These are phyloP conservation scores for Chaetodon auriga DNA, from an alignment of 2,113 vertebrate genomes.

Conservation along the genomic window DNA sequence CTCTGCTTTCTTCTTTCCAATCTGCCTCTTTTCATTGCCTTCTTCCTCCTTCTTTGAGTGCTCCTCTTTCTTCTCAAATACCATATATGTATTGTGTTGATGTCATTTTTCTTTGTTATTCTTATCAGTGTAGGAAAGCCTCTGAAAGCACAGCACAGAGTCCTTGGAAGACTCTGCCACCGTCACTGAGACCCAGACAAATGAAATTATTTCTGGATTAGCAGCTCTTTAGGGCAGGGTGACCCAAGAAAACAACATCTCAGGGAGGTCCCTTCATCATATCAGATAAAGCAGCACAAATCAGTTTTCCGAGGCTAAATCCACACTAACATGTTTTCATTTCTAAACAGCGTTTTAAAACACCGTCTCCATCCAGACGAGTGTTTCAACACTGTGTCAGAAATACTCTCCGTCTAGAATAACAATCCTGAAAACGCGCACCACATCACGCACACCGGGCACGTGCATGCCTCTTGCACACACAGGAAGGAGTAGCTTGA, in stretches of 20 bases:
- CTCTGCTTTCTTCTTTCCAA: neutral
- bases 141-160: neutral
- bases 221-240: conserved; percentile 6
- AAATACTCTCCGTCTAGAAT: too few species aligned
- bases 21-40: neutral
- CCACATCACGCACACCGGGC: too few species aligned
- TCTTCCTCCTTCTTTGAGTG: neutral
- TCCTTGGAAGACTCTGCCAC: neutral
- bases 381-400: too few species aligned
- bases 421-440: too few species aligned
- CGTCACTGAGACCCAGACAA: conserved; percentile 1
- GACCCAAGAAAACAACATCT: conserved; percentile 3
- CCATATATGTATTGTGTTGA: neutral
- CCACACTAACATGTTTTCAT: too few species aligned
- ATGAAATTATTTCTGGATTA: conserved; percentile 15
- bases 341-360: too few species aligned
- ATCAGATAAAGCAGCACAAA: neutral
- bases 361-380: too few species aligned
- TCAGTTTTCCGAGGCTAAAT: neutral
- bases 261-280: neutral
- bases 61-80: neutral
- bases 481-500: too few species aligned
- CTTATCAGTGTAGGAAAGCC: neutral
- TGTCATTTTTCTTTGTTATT: neutral
- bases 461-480: too few species aligned